phyloP scores from a whole-genome alignment of 2,113 vertebrate species.

The Calypte anna region DNA sequence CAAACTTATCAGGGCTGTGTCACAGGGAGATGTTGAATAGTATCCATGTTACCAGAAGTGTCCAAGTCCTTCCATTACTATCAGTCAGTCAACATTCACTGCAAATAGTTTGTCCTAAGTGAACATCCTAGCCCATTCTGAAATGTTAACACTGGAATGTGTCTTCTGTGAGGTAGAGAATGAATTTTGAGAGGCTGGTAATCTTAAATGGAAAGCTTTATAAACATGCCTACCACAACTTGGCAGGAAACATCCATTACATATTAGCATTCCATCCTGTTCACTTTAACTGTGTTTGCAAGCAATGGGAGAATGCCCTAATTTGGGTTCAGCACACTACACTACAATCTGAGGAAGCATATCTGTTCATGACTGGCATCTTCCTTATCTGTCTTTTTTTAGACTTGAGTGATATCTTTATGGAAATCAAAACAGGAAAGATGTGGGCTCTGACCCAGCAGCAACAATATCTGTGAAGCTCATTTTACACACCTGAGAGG shows the following conservation, averaged over 20 bases:
- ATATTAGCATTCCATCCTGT: conserved; percentile 4
- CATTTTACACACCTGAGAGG: not conserved
- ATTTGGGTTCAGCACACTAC: not conserved
- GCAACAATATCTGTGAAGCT: not conserved
- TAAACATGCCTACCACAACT: not conserved
- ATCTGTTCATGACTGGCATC: not conserved
- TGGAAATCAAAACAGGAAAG: not conserved
- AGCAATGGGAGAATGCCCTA: not conserved
- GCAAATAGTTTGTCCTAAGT: not conserved
- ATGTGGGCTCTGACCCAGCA: not conserved
- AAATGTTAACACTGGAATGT: not conserved
- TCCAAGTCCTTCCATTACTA: not conserved
- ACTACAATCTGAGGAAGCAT: not conserved
- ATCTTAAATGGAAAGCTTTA: not conserved
- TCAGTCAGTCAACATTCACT: not conserved
- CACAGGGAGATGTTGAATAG: not conserved
- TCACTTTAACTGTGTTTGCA: not conserved
- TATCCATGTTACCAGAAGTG: not conserved
- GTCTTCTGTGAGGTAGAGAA: not conserved
- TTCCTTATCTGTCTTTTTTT: conserved; percentile 15
- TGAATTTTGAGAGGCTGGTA: conserved; percentile 1
- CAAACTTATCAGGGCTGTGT: not conserved
- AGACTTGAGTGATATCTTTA: not conserved
- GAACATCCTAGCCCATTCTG: not conserved
- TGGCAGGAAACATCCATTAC: not conserved